Evolutionary conservation across 2,797 vertebrate species (phyloP).

Genomic region (Otus scops): DNA sequence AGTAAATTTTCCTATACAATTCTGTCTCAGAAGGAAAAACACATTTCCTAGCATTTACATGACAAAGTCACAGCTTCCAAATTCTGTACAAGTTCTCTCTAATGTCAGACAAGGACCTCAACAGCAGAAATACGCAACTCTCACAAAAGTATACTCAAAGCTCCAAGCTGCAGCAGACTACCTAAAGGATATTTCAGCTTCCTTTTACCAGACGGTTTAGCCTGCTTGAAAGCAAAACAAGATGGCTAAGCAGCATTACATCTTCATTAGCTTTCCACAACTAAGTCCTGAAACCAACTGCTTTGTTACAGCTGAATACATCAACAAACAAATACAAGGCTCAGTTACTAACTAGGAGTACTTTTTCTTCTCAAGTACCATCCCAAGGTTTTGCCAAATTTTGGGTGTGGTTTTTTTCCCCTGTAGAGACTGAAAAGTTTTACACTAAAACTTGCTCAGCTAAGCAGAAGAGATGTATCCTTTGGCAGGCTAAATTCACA

Average conservation of each 20-base stretch:
- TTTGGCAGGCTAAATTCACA: background rate
- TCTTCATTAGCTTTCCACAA: background rate
- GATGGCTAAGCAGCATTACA: background rate
- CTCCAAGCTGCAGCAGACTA: background rate
- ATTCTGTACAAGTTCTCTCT: background rate
- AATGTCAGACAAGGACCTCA: background rate
- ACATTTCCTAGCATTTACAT: background rate
- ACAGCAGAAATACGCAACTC: background rate
- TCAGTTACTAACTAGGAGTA: background rate
- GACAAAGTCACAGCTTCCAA: background rate
- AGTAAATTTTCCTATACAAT: background rate
- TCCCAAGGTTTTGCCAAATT: background rate
- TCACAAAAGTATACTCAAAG: background rate
- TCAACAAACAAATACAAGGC: background rate
- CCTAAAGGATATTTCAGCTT: background rate
- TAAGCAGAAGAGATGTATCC: background rate
- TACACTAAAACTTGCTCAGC: background rate
- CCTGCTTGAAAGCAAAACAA: background rate
- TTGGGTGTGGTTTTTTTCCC: background rate
- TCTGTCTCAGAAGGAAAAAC: background rate
- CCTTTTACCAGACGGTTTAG: background rate
- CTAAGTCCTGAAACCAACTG: background rate
- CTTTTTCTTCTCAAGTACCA: background rate
- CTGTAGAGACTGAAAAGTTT: background rate
- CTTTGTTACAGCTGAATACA: background rate